These are phyloP conservation scores for Typhlichthys eigenmanni DNA, from an alignment of 2,797 vertebrate species.

Conservation along the genomic window DNA sequence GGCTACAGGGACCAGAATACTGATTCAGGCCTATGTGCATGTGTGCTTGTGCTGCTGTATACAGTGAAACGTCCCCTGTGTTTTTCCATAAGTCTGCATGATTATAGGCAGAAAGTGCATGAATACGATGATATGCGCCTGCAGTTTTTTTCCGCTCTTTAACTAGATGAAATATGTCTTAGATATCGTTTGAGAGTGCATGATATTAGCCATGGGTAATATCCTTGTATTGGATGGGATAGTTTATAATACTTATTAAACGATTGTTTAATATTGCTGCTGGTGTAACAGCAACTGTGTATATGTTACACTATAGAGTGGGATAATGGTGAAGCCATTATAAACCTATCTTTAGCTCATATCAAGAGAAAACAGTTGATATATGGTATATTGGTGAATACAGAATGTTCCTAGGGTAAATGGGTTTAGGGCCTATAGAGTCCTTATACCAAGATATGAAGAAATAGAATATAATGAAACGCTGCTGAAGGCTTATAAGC, in stretches of 20 bases:
- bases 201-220: neutral
- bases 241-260: neutral
- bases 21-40: constrained; percentile 57
- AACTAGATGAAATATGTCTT: constrained; percentile 13
- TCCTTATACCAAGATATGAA: neutral
- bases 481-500: constrained; percentile 32
- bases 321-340: too few relatives aligned
- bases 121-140: constrained; percentile 32
- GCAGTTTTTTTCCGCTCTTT: constrained; percentile 8
- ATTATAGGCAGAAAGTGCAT: constrained; percentile 48
- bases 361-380: constrained; percentile 3
- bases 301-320: too few relatives aligned
- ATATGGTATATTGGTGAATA: neutral
- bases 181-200: neutral
- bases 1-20: constrained; percentile 10
- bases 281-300: too few relatives aligned
- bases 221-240: neutral
- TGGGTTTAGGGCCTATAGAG: too few relatives aligned
- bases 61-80: constrained; percentile 32
- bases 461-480: neutral
- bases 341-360: too few relatives aligned
- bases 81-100: constrained; percentile 62
- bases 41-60: constrained; percentile 55
- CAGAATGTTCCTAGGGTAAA: neutral
- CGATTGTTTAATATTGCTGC: too few relatives aligned